A percentile compares a stretch with the other conserved stretches of the same genome.
These are phyloP conservation scores for Rhagonycha fulva DNA, from an alignment of 2,888 invertebrate species.

Conservation along the genomic window DNA sequence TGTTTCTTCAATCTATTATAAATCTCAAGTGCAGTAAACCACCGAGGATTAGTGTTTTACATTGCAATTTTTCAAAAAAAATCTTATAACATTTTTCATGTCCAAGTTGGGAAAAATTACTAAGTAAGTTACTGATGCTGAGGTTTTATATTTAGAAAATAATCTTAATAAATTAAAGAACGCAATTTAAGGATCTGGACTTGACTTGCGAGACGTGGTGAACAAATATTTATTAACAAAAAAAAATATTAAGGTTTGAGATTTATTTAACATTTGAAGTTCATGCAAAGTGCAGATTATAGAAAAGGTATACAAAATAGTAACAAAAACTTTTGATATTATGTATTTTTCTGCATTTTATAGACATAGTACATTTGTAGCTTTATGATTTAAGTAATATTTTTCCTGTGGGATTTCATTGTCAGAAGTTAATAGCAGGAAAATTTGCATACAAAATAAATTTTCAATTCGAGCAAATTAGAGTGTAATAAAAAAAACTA, in stretches of 20 bases:
- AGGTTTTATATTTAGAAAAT: neutral
- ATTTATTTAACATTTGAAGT: neutral
- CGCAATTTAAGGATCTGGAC: neutral
- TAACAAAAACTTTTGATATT: no score
- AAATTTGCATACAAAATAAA: neutral
- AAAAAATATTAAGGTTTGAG: neutral
- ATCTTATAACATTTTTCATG: no score
- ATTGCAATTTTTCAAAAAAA: neutral
- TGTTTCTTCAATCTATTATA: neutral
- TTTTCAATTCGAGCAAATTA: neutral
- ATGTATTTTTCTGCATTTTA: neutral
- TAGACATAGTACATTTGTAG: no score
- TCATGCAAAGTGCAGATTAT: neutral
- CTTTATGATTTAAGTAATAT: neutral
- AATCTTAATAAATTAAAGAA: neutral
- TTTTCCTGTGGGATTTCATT: neutral
- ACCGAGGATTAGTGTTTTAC: neutral
- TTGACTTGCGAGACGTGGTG: neutral
- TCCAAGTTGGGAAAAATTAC: neutral
- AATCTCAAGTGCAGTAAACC: neutral
- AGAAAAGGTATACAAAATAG: neutral
- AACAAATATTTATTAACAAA: neutral
- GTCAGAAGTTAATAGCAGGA: neutral
- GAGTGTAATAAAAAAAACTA: neutral
- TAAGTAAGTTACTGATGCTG: neutral